A percentile compares a stretch with the other conserved stretches of the same genome.
Conservation (phyloP, 2,888 invertebrate genomes). For the Lepidocyrtinus sp. region DNA sequence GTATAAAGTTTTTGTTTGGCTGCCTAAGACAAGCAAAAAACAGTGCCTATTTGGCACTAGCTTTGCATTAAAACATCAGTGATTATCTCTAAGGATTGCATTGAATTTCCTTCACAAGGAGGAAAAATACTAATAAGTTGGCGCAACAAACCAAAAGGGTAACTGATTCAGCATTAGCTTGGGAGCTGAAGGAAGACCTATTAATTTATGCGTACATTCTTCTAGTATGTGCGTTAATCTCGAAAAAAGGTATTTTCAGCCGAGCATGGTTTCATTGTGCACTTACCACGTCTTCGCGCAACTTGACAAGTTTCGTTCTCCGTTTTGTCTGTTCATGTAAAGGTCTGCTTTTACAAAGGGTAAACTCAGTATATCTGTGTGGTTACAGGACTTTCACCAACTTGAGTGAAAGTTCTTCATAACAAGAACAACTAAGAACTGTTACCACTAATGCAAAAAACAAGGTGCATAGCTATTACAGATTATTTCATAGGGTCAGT, state of each 20-base stretch:
- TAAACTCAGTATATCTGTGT: slow-evolving; percentile 17
- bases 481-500: background rate
- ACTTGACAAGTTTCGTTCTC: background rate
- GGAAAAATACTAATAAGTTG: background rate
- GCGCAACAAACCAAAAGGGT: background rate
- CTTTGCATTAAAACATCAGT: slow-evolving; percentile 10
- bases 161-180: background rate
- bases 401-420: background rate
- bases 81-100: background rate
- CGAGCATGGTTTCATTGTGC: slow-evolving; percentile 1
- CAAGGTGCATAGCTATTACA: slow-evolving; percentile 9
- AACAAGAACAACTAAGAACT: background rate
- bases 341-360: background rate
- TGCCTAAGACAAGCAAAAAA: background rate
- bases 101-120: background rate
- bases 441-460: background rate
- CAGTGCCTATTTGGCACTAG: slow-evolving; percentile 3
- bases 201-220: no score
- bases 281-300: background rate
- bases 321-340: no score
- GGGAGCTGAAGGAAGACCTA: background rate
- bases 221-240: slow-evolving; percentile 1
- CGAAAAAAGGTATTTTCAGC: slow-evolving; percentile 6
- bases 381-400: background rate
- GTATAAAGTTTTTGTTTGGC: slow-evolving; percentile 13